Percentiles rank a stretch among this genome's conserved stretches.
phyloP scores from a whole-genome alignment of 2,113 vertebrate genomes.

The Pygoscelis antarcticus region DNA sequence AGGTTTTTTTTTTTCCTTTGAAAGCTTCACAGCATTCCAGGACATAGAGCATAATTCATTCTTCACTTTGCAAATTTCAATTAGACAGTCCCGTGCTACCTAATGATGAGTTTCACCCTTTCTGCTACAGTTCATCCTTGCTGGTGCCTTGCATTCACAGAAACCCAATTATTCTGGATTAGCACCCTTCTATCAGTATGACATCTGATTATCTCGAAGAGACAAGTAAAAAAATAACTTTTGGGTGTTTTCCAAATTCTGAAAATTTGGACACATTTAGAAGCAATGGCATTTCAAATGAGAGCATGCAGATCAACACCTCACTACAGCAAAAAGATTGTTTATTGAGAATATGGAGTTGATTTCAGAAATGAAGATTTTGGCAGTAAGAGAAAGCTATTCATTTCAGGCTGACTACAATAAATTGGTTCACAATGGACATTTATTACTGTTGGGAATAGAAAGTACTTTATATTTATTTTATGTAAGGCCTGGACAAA shows the following conservation, averaged over 20 bases:
- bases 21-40: background rate
- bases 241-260: background rate
- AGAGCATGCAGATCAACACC: background rate
- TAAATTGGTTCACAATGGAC: background rate
- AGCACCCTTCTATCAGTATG: background rate
- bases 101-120: background rate
- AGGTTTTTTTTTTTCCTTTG: background rate
- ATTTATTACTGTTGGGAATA: background rate
- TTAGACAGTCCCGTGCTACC: background rate
- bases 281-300: background rate
- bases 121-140: background rate
- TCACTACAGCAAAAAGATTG: background rate
- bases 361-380: background rate
- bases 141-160: background rate
- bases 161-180: background rate
- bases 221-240: background rate
- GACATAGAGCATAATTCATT: background rate
- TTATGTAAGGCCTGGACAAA: background rate
- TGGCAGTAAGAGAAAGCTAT: background rate
- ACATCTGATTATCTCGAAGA: background rate
- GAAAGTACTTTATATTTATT: background rate
- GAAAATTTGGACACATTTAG: background rate
- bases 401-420: background rate
- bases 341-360: background rate
- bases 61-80: background rate